Conservation (phyloP, 2,113 vertebrate genomes). For the Hippolais icterina region DNA sequence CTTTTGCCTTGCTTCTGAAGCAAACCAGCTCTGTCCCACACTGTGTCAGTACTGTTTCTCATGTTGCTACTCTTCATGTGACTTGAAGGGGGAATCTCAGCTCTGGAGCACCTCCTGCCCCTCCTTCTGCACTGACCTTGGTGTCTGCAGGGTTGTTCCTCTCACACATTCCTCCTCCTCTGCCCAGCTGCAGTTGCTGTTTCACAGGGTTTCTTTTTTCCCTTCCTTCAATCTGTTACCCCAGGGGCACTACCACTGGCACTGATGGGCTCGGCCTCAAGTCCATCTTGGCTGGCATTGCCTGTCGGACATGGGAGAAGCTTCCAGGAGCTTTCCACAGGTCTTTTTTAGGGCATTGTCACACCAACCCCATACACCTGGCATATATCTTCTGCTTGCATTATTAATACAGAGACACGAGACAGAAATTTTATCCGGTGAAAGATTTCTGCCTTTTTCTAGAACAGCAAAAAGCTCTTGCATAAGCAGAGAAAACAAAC, state of each 20-base stretch:
- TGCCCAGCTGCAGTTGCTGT: neutral
- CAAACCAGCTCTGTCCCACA: neutral
- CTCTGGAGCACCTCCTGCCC: neutral
- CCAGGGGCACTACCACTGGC: accelerated
- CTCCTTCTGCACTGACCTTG: neutral
- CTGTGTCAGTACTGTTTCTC: neutral
- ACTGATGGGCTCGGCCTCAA: accelerated
- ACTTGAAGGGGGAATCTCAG: neutral
- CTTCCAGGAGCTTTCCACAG: neutral
- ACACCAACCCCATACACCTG: neutral
- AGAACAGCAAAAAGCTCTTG: neutral
- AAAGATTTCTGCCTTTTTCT: neutral
- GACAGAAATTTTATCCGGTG: neutral
- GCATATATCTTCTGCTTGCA: neutral
- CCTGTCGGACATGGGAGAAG: neutral
- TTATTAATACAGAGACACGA: neutral
- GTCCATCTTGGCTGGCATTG: neutral
- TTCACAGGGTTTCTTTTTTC: neutral
- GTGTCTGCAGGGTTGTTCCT: neutral
- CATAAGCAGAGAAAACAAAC: neutral
- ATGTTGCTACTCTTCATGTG: neutral
- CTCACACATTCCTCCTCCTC: neutral
- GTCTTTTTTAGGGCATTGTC: neutral
- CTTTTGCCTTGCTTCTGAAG: neutral
- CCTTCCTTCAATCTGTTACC: neutral